Evolutionary conservation across 1,140 invertebrate species (phyloP).

Genomic region (Matsumurasca onukii): DNA sequence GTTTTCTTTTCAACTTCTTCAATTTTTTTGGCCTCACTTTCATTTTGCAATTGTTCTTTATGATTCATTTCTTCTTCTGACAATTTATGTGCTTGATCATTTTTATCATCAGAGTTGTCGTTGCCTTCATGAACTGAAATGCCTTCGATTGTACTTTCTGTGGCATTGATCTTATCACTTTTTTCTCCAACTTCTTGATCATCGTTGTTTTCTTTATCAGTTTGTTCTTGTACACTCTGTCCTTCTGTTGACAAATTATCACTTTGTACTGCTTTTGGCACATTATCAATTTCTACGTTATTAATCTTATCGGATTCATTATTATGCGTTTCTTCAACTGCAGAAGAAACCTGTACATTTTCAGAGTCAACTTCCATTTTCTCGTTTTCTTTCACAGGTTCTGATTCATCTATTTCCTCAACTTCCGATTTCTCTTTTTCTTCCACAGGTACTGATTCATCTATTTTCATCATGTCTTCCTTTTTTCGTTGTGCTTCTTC

Average conservation of each 20-base stretch:
- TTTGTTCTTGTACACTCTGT: slow-evolving; percentile 18
- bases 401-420: background rate
- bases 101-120: background rate
- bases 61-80: too few species aligned
- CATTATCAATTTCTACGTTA: background rate
- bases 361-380: background rate
- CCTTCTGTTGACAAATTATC: background rate
- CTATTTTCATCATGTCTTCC: too few species aligned
- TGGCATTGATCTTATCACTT: background rate
- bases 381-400: slow-evolving; percentile 16
- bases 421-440: slow-evolving; percentile 14
- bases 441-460: slow-evolving; percentile 8
- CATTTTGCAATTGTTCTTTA: too few species aligned
- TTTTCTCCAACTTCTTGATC: slow-evolving; percentile 13
- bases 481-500: too few species aligned
- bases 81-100: background rate
- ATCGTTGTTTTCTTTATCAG: slow-evolving; percentile 6
- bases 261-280: background rate
- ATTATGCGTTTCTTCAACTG: background rate
- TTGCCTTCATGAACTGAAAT: slow-evolving; percentile 11
- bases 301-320: too few species aligned
- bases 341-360: background rate
- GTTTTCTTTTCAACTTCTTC: slow-evolving; percentile 7
- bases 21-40: too few species aligned
- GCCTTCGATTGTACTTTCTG: slow-evolving; percentile 4